Percentiles rank a stretch among this genome's conserved stretches.
phyloP scores from a whole-genome alignment of 2,888 invertebrate species.

The Xanthia togata region DNA sequence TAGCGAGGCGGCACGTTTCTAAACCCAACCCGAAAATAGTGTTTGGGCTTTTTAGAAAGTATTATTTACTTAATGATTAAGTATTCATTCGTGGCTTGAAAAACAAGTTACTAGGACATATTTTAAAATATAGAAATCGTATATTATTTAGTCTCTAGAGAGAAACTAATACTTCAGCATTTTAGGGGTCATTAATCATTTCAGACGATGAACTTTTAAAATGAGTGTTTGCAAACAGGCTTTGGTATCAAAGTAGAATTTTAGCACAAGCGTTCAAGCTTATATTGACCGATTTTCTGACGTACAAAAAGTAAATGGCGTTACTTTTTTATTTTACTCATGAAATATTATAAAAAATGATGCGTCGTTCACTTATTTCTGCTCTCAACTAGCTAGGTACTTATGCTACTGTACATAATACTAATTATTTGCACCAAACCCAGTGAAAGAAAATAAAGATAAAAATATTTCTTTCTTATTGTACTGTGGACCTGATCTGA shows the following conservation, averaged over 20 bases:
- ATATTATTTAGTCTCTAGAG: constrained; percentile 16
- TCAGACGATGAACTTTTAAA: constrained; percentile 17
- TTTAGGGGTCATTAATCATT: constrained; percentile 42
- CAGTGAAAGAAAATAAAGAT: background rate
- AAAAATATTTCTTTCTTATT: background rate
- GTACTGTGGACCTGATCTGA: background rate
- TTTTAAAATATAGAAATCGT: constrained; percentile 18
- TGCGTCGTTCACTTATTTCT: background rate
- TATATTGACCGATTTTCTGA: constrained; percentile 25
- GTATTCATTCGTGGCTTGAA: background rate
- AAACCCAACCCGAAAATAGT: too few relatives aligned
- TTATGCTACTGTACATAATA: background rate
- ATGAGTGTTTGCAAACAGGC: constrained; percentile 59
- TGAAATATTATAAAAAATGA: constrained; percentile 31
- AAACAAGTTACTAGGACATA: constrained; percentile 13
- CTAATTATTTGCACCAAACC: background rate
- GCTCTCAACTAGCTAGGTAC: background rate
- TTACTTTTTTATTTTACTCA: constrained; percentile 24
- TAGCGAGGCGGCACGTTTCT: too few relatives aligned
- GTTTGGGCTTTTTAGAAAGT: background rate
- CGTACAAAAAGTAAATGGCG: constrained; percentile 32
- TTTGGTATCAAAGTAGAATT: constrained; percentile 67
- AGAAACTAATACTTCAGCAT: constrained; percentile 24
- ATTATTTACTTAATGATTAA: background rate
- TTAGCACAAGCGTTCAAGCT: constrained; percentile 59